These are phyloP conservation scores for Actias luna DNA, from an alignment of 2,888 invertebrate genomes.

Conservation along the genomic window DNA sequence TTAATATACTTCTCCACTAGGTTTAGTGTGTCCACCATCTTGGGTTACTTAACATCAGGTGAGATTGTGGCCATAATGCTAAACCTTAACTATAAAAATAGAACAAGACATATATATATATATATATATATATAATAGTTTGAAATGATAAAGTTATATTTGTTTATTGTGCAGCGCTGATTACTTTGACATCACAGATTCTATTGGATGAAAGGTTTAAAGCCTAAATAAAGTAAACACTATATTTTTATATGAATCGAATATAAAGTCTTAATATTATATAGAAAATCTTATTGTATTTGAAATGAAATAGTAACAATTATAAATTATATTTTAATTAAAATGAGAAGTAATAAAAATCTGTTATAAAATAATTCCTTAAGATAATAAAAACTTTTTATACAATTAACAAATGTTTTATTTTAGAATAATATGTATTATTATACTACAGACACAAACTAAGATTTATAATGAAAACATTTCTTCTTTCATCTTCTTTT, in stretches of 20 bases:
- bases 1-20: too few species aligned
- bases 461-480: too few species aligned
- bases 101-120: too few species aligned
- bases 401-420: neutral
- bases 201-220: too few species aligned
- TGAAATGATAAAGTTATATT: neutral
- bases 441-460: too few species aligned
- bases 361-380: constrained; percentile 15
- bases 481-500: too few species aligned
- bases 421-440: neutral
- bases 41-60: too few species aligned
- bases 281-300: constrained; percentile 3
- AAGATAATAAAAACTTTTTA: constrained; percentile 1
- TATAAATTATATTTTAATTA: constrained; percentile 24
- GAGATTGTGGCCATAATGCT: too few species aligned
- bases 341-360: constrained; percentile 32
- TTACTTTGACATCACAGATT: too few species aligned
- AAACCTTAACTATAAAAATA: too few species aligned
- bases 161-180: too few species aligned
- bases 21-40: too few species aligned
- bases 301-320: constrained; percentile 14
- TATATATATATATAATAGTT: neutral
- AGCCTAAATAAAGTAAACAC: neutral
- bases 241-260: neutral
- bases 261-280: neutral